Evolutionary conservation across 2,888 invertebrate species (phyloP), one percentile per base, ranked within the genome.

Genomic region (Pollenia labialis): DNA sequence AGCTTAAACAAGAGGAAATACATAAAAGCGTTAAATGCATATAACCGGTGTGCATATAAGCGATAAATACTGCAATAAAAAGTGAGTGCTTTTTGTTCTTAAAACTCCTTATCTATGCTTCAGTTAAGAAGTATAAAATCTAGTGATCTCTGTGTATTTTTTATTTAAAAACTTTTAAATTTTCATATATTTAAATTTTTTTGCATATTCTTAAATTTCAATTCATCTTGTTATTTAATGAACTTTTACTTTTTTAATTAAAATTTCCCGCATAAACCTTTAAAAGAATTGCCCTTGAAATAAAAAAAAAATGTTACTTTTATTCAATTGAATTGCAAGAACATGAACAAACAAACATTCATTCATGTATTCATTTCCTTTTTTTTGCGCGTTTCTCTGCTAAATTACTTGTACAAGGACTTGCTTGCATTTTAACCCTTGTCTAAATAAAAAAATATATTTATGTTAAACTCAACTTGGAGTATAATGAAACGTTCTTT

Each of bases 391-490:
- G 6, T 23, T 44, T 18, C 18, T 42, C 11, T 52, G 32, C 46
- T 66, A 44, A 16, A 48, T 14, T 40, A 54, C 14, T 52, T 14
- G 10, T 11, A 23, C 18, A 58, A 32, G 58, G 58, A 58, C 58
- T 11, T 40, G 40, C 16, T 11, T 40, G 40, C 16, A 58, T 32
- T 68, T 68, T 11, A 56, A 68, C 48, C 48, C 68, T 23, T 18
- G 7, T 44, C 12, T 18, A 8, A 8, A 23, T 50, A n/a, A 40
- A 23, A n/a, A 40, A 10, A 72, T 18, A 54, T n/a, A 4, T 7
- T 12, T n/a, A 54, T 54, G 18, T 60, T 60, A 54, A 46, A 77
- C 16, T 23, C 16, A 66, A 64, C n/a, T 50, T 64, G 23, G 50
- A 62, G 50, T 32, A 32, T 32, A 16, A 44, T 32, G 64, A 54